Evolutionary conservation across 2,888 invertebrate genomes (phyloP).

Genomic region (Tethea ocularis): DNA sequence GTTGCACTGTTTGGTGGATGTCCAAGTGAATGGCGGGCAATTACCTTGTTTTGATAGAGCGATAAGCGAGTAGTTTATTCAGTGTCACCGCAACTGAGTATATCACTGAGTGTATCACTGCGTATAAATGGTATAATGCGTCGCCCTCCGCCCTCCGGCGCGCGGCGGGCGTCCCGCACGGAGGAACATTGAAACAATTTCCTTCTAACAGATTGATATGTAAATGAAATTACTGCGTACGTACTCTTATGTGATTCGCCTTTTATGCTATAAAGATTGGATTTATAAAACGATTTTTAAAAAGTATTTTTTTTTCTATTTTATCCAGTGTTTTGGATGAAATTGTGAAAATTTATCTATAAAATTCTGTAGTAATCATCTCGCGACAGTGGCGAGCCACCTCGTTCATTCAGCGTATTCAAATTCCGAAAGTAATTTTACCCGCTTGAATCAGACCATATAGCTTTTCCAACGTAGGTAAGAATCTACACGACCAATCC

Average conservation of each 20-base stretch:
- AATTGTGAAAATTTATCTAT: background rate
- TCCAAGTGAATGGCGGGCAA: no score
- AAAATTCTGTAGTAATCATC: background rate
- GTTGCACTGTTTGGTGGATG: no score
- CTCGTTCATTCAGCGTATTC: no score
- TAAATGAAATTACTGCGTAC: constrained; percentile 4
- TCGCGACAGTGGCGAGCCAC: no score
- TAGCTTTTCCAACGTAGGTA: no score
- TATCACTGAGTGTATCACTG: background rate
- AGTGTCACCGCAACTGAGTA: background rate
- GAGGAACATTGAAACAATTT: constrained; percentile 6
- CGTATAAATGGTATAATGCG: no score
- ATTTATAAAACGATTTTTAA: constrained; percentile 1
- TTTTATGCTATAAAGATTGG: constrained; percentile 4
- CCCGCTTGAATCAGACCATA: no score
- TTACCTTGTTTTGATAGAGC: no score
- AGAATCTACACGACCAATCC: no score
- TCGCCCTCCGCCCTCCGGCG: background rate
- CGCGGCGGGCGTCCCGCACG: background rate
- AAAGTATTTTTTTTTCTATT: background rate
- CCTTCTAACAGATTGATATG: constrained; percentile 5
- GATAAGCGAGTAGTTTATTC: no score
- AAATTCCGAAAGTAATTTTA: no score
- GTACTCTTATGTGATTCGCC: background rate
- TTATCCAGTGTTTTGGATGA: background rate